Percentiles rank a stretch among this genome's conserved stretches.
Evolutionary conservation across 2,888 invertebrate genomes (phyloP).

Genomic region (Hoplodrina blanda): DNA sequence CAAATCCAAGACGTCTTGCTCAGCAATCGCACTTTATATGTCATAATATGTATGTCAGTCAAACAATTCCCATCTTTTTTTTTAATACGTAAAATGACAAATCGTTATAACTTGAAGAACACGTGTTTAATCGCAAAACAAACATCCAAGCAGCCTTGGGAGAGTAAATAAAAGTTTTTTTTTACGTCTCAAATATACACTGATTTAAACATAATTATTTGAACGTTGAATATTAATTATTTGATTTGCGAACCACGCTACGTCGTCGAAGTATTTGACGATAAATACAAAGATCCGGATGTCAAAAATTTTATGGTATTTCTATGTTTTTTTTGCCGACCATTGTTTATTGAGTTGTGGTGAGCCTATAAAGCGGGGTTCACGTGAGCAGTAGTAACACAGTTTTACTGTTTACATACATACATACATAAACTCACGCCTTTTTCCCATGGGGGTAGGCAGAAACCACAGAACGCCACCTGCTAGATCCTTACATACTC

Average conservation of each 20-base stretch:
- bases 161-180: slow-evolving; percentile 32
- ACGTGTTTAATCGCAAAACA: slow-evolving; percentile 33
- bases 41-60: slow-evolving; percentile 12
- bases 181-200: background rate
- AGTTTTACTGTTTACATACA: no score
- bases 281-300: slow-evolving; percentile 6
- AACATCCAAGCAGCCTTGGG: slow-evolving; percentile 28
- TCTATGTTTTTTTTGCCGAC: slow-evolving; percentile 9
- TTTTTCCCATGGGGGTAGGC: no score
- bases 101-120: slow-evolving; percentile 29
- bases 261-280: slow-evolving; percentile 16
- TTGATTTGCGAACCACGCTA: slow-evolving; percentile 27
- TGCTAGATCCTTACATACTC: no score
- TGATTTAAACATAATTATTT: slow-evolving; percentile 39
- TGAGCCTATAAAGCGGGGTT: background rate
- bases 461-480: no score
- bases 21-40: no score
- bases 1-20: no score
- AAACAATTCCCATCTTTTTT: slow-evolving; percentile 7
- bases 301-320: background rate
- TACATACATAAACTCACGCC: no score
- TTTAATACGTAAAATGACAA: slow-evolving; percentile 4
- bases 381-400: no score
- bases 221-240: slow-evolving; percentile 46
- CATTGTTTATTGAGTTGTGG: background rate